These are phyloP conservation scores for Harpalus rufipes DNA, from an alignment of 2,888 invertebrate genomes.

Conservation along the genomic window DNA sequence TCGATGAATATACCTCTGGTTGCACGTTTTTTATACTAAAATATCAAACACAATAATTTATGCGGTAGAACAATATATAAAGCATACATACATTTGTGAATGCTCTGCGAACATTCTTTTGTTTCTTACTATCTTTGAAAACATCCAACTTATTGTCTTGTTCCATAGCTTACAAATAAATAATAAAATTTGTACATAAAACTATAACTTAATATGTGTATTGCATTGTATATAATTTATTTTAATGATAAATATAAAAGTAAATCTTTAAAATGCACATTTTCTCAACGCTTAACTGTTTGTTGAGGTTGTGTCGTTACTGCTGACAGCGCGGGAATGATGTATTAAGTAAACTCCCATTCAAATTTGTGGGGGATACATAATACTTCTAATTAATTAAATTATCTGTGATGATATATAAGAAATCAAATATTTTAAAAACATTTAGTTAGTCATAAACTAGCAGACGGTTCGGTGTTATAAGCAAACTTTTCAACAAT, in stretches of 20 bases:
- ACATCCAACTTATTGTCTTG: no score
- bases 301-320: background rate
- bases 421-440: conserved; percentile 4
- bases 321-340: background rate
- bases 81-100: no score
- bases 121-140: no score
- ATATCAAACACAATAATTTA: background rate
- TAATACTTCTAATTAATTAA: background rate
- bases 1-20: conserved; percentile 70
- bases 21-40: conserved; percentile 66
- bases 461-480: background rate
- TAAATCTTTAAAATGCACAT: no score
- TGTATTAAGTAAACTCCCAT: background rate
- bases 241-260: no score
- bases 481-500: background rate
- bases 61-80: no score
- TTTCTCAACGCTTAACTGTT: no score
- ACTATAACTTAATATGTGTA: no score
- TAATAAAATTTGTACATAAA: no score
- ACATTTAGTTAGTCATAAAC: background rate
- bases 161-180: no score
- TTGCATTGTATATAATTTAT: no score
- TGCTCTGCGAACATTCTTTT: no score
- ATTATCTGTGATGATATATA: background rate
- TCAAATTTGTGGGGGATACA: background rate